Evolutionary conservation across 2,888 invertebrate species (phyloP).

Genomic region (Spodoptera picta): DNA sequence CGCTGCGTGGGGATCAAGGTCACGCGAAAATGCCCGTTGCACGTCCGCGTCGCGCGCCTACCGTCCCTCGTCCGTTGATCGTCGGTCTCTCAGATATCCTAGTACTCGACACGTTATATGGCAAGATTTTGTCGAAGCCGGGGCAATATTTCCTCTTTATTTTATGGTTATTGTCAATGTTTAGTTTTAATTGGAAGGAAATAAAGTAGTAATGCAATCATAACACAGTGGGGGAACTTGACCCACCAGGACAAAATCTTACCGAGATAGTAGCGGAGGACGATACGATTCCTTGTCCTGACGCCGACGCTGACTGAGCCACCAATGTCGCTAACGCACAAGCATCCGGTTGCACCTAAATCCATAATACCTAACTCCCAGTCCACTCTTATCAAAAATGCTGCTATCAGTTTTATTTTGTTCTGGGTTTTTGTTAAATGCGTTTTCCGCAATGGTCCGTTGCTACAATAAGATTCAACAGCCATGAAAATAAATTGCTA

Average conservation of each 20-base stretch:
- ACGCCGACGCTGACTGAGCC: slow-evolving; percentile 15
- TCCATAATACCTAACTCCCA: slow-evolving; percentile 45
- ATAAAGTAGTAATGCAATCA: too few species aligned
- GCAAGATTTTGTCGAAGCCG: too few species aligned
- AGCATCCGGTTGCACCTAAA: slow-evolving; percentile 77
- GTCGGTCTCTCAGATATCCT: too few species aligned
- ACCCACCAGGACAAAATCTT: too few species aligned
- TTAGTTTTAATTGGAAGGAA: too few species aligned
- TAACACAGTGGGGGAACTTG: too few species aligned
- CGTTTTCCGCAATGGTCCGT: background rate
- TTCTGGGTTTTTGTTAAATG: background rate
- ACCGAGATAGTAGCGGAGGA: background rate
- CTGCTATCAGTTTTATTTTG: background rate
- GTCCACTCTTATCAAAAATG: slow-evolving; percentile 22
- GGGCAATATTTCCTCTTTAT: too few species aligned
- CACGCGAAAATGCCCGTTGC: slow-evolving; percentile 70
- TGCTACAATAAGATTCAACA: too few species aligned
- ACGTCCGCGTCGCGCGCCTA: slow-evolving; percentile 36
- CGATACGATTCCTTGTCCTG: slow-evolving; percentile 28
- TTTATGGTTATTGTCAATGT: too few species aligned
- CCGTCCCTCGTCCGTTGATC: background rate
- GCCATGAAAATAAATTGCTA: too few species aligned
- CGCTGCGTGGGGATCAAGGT: slow-evolving; percentile 87
- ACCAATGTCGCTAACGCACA: slow-evolving; percentile 42
- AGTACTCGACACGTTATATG: too few species aligned